Base-by-base conservation (phyloP, 2,888 invertebrate genomes). In the Idaea aversata region DNA sequence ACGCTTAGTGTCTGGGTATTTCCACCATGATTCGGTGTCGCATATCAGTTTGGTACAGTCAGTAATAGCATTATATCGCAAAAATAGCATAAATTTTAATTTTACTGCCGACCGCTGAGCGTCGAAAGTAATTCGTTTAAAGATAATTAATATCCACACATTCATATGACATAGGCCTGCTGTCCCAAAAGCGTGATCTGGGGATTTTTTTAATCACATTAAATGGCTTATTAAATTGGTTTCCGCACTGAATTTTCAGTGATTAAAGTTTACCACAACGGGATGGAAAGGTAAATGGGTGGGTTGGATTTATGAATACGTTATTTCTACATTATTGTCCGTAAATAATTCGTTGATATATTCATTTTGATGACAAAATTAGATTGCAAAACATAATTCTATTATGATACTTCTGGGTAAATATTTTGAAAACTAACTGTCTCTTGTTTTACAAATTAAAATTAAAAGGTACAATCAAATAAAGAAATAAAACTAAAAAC, bases 181-280 rank as follows among this genome's bases (percentile, higher is more conserved):
- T 10, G 47, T 47, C 47, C 47, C 47, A 47, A 47, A 47, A 5
- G 47, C 47, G 47, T 10, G 47, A 47, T 47, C 47, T 47, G 47
- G 47, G 47, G 13, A 3, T 25, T 25, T 47, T 47, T 47, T 47
- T 13, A 47, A 47, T 47, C 47, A 47, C 13, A 47, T 47, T 47
- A 47, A 47, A 47, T 47, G 47, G 47, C 47, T 47, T 47, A 47
- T 47, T 47, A 47, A 47, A 47, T 47, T 47, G 47, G 47, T 47
- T 47, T 47, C 47, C 47, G 47, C 47, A 10, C 47, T 47, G 47
- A 47, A 47, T 47, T 47, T 47, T 47, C 47, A 47, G 47, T 47
- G 47, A 47, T 47, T 47, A 47, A 47, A 47, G 47, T 47, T 47
- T 47, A 47, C 47, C 47, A 47, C 47, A 13, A 13, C 47, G 47